These are phyloP conservation scores for Stichodactyla mertensii DNA, from an alignment of 64 coral and sea anemone species.

Conservation along the genomic window DNA sequence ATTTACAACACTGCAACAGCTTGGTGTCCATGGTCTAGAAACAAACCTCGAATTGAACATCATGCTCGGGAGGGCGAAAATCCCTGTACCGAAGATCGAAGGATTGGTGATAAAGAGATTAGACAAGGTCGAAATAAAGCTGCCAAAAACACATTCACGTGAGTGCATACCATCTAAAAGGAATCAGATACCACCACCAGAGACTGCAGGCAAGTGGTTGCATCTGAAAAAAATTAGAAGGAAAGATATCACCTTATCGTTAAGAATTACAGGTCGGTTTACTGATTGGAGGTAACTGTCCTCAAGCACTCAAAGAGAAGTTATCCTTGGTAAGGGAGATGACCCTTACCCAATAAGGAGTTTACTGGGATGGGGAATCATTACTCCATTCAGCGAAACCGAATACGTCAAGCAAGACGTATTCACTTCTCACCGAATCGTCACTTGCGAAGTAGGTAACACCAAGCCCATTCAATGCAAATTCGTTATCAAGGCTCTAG, in stretches of 20 bases:
- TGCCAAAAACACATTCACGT: conserved; percentile 20
- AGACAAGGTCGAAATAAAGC: conserved; percentile 19
- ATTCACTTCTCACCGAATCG: background rate
- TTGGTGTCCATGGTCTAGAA: conserved; percentile 43
- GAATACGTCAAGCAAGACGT: background rate
- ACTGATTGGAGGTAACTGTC: background rate
- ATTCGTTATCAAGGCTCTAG: background rate
- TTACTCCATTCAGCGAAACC: background rate
- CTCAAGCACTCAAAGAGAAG: background rate
- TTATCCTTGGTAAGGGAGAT: background rate
- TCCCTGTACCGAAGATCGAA: conserved; percentile 1
- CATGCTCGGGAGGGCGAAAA: background rate
- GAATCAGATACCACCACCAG: conserved; percentile 2
- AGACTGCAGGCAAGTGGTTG: background rate
- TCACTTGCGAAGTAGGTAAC: background rate
- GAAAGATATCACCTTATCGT: background rate
- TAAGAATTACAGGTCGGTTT: background rate
- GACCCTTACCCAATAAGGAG: background rate
- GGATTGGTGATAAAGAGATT: conserved; percentile 22
- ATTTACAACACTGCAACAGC: background rate
- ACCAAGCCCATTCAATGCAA: background rate
- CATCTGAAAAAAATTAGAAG: background rate
- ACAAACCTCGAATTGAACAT: background rate
- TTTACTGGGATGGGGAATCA: background rate
- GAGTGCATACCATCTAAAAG: conserved; percentile 49